Percentiles rank a stretch among this genome's conserved stretches.
Conservation (phyloP, 2,797 vertebrate genomes). For the Sebastes kiyomatsui region DNA sequence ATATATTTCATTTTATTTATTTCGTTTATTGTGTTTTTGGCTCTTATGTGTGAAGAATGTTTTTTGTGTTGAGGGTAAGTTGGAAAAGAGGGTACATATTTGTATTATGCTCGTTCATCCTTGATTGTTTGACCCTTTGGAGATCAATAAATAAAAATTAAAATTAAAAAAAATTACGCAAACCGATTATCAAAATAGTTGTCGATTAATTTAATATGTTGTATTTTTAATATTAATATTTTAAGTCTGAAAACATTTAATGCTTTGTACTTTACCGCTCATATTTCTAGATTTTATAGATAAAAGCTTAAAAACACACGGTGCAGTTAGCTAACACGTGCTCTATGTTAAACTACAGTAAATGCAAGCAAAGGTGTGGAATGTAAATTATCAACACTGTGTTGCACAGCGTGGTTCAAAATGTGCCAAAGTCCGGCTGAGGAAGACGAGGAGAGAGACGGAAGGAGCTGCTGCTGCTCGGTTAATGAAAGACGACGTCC, state of each 20-base stretch:
- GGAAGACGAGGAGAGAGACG: neutral
- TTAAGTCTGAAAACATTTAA: neutral
- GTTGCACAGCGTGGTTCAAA: conserved; percentile 17
- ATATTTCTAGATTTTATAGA: neutral
- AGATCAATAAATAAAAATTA: no score
- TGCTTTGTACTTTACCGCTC: neutral
- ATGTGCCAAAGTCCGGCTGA: conserved; percentile 53
- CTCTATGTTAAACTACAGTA: neutral
- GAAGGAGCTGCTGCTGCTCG: conserved; percentile 8
- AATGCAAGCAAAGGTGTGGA: neutral
- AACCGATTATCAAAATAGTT: no score
- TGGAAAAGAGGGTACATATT: no score
- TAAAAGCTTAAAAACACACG: neutral
- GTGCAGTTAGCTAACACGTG: neutral
- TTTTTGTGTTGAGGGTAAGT: no score
- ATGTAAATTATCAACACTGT: conserved; percentile 50
- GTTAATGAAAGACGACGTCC: conserved; percentile 54
- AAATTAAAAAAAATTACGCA: neutral
- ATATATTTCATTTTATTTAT: no score
- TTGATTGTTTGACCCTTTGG: no score
- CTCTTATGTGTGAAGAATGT: no score
- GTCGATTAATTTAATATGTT: neutral
- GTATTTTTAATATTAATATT: neutral
- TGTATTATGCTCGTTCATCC: no score
- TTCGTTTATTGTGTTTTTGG: no score